These are phyloP conservation scores for Poeciliopsis infans DNA, from an alignment of 2,797 vertebrate species.

Conservation along the genomic window DNA sequence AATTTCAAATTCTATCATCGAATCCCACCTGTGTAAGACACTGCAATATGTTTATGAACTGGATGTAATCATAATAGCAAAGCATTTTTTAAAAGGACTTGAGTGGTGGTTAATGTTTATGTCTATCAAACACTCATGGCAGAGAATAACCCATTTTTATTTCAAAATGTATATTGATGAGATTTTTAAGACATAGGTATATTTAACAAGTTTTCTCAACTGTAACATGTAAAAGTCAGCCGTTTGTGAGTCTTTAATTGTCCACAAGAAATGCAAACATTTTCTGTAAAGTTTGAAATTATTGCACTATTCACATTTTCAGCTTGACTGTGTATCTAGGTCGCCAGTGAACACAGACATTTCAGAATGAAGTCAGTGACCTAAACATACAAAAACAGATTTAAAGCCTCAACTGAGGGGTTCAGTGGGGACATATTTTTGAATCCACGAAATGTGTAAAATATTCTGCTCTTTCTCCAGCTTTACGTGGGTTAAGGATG, in stretches of 20 bases:
- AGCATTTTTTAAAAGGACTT: background rate
- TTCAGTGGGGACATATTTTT: background rate
- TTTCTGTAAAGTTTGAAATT: background rate
- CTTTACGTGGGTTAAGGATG: background rate
- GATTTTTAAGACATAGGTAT: background rate
- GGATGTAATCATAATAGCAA: background rate
- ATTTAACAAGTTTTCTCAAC: background rate
- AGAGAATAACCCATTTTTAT: background rate
- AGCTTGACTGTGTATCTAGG: background rate
- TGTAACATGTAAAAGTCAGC: background rate
- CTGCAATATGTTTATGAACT: background rate
- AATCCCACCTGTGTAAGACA: background rate
- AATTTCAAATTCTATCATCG: background rate
- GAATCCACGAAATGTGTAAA: background rate
- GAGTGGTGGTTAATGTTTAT: background rate
- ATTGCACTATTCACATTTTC: background rate
- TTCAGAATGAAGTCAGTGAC: background rate
- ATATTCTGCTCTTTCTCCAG: background rate
- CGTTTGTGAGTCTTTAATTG: background rate
- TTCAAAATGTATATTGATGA: background rate
- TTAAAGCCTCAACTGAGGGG: background rate
- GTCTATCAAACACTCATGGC: background rate
- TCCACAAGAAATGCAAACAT: background rate
- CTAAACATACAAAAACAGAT: background rate
- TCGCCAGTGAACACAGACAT: background rate